Evolutionary conservation across 2,113 vertebrate species (phyloP).

Genomic region (Empidonax traillii): DNA sequence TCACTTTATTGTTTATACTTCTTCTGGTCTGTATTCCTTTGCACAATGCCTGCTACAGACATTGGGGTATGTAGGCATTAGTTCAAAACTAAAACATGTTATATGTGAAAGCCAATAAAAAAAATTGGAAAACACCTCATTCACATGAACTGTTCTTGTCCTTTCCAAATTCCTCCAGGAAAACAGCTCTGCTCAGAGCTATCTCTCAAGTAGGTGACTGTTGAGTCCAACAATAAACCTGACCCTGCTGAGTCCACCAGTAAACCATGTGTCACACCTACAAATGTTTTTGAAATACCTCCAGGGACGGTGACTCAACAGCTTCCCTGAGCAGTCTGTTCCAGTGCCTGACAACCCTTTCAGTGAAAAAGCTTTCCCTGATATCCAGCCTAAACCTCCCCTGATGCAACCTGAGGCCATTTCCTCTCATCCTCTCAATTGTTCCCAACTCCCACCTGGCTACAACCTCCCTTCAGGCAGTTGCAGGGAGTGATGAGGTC

Average conservation of each 20-base stretch:
- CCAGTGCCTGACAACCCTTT: background rate
- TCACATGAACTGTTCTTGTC: background rate
- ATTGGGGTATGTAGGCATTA: background rate
- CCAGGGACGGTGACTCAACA: background rate
- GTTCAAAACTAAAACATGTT: background rate
- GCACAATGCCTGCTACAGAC: background rate
- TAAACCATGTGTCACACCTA: background rate
- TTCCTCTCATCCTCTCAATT: background rate
- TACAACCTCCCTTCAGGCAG: background rate
- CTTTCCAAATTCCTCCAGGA: too few species aligned
- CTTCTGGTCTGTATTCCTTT: background rate
- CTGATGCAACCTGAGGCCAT: background rate
- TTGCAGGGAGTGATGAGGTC: too few species aligned
- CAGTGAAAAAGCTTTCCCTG: background rate
- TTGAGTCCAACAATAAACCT: background rate
- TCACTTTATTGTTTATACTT: background rate
- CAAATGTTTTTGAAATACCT: background rate
- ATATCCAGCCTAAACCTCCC: background rate
- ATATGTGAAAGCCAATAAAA: background rate
- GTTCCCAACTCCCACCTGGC: too few species aligned
- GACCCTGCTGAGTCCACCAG: background rate
- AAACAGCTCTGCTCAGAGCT: background rate
- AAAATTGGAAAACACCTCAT: background rate
- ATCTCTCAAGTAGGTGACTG: background rate
- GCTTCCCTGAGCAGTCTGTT: background rate